phyloP scores from a whole-genome alignment of 2,888 invertebrate species.

The Phytoseiulus persimilis region DNA sequence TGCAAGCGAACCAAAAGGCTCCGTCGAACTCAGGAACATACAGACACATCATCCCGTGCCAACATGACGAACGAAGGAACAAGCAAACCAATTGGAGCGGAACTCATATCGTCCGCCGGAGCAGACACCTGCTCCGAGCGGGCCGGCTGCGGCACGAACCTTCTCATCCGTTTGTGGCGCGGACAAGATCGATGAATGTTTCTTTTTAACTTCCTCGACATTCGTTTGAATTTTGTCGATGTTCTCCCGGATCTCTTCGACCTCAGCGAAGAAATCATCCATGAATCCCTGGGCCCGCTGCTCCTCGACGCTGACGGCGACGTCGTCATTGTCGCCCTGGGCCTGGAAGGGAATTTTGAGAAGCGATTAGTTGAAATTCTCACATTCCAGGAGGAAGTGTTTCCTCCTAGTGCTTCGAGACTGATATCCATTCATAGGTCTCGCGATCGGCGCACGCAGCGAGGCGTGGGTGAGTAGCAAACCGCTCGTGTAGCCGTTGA shows the following conservation, averaged over 20 bases:
- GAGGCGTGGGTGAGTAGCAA: neutral
- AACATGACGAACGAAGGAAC: neutral
- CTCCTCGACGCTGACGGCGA: constrained; percentile 76
- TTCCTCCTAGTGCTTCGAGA: neutral
- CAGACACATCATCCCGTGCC: neutral
- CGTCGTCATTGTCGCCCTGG: constrained; percentile 95
- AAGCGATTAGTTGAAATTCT: neutral
- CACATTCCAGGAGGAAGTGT: neutral
- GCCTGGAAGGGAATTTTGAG: constrained; percentile 59
- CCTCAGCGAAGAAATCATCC: constrained; percentile 99
- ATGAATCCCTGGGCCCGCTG: constrained; percentile 74
- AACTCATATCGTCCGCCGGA: constrained; percentile 12
- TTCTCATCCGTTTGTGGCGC: constrained; percentile 96
- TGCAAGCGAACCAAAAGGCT: constrained; percentile 60
- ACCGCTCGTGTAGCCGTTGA: neutral
- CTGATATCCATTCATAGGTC: neutral
- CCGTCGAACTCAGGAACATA: neutral
- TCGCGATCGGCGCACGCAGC: neutral
- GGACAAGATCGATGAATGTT: constrained; percentile 97
- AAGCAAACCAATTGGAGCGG: constrained; percentile 7
- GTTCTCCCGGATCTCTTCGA: constrained; percentile 98
- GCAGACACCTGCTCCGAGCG: neutral
- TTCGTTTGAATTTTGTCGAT: constrained; percentile 98
- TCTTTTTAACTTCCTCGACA: constrained; percentile 90
- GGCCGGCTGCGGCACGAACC: neutral